Evolutionary conservation across 2,113 vertebrate species (phyloP).

Genomic region (Tretioscincus oriximinensis): DNA sequence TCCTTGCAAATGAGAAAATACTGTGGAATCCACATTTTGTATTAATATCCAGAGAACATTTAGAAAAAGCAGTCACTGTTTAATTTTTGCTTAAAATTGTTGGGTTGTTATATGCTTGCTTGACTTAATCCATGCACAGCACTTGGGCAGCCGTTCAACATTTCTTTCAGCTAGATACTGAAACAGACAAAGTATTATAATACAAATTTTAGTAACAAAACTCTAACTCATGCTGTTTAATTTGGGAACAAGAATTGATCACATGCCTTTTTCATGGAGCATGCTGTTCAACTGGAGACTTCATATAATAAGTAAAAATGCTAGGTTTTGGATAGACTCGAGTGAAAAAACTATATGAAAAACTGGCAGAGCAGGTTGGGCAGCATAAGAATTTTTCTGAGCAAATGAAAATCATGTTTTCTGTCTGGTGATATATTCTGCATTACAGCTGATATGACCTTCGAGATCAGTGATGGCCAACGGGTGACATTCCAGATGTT

Average conservation of each 20-base stretch:
- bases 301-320: background rate
- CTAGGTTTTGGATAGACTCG: background rate
- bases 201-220: background rate
- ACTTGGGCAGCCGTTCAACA: background rate
- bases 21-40: background rate
- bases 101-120: background rate
- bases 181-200: background rate
- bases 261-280: background rate
- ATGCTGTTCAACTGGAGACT: background rate
- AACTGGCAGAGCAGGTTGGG: too few relatives aligned
- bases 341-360: background rate
- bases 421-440: too few relatives aligned
- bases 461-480: too few relatives aligned
- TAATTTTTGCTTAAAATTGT: slow-evolving; percentile 27
- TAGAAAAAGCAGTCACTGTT: slow-evolving; percentile 2
- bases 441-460: too few relatives aligned
- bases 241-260: background rate
- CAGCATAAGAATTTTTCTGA: too few relatives aligned
- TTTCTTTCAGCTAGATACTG: background rate
- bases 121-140: slow-evolving; percentile 10
- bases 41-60: background rate
- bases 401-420: too few relatives aligned
- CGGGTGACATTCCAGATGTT: too few relatives aligned
- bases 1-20: background rate
- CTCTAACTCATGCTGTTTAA: background rate